Evolutionary conservation across 37 sponge, comb jelly and placozoan species (phyloP).

Genomic region (Halichondria panicea): DNA sequence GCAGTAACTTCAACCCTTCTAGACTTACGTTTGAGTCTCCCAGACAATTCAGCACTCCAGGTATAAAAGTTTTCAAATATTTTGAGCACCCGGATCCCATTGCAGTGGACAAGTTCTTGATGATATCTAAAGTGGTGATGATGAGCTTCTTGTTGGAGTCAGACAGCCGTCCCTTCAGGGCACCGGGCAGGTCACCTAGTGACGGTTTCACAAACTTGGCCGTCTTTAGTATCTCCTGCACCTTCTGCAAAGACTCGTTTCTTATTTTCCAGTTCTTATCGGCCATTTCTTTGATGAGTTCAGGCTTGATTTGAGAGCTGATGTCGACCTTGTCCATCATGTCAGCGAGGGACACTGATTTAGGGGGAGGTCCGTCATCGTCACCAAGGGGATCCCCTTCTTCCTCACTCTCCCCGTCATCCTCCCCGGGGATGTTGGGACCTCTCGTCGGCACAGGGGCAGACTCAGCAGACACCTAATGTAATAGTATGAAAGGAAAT

Average conservation of each 20-base stretch:
- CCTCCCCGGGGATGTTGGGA: constrained; percentile 34
- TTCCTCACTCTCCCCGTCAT: constrained; percentile 21
- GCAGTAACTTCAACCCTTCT: background rate
- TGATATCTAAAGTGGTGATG: constrained; percentile 62
- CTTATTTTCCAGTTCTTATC: constrained; percentile 94
- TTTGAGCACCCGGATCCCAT: constrained; percentile 74
- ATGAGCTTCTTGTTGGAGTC: constrained; percentile 90
- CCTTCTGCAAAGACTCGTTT: constrained; percentile 75
- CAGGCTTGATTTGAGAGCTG: constrained; percentile 72
- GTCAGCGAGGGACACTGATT: constrained; percentile 63
- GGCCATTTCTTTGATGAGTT: constrained; percentile 67
- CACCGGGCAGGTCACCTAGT: constrained; percentile 81
- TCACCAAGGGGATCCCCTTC: constrained; percentile 29
- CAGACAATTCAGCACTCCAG: constrained; percentile 41
- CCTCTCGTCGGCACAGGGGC: constrained; percentile 76
- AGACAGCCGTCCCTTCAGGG: constrained; percentile 73
- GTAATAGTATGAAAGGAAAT: background rate
- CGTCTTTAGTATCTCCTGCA: constrained; percentile 56
- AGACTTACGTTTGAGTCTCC: constrained; percentile 73
- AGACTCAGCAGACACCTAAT: constrained; percentile 41
- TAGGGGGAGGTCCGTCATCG: constrained; percentile 4
- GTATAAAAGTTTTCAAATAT: constrained; percentile 38
- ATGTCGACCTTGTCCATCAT: constrained; percentile 86
- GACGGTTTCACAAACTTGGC: constrained; percentile 86
- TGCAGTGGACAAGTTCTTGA: constrained; percentile 62